Evolutionary conservation across 2,113 vertebrate genomes (phyloP).

Genomic region (Menura novaehollandiae): DNA sequence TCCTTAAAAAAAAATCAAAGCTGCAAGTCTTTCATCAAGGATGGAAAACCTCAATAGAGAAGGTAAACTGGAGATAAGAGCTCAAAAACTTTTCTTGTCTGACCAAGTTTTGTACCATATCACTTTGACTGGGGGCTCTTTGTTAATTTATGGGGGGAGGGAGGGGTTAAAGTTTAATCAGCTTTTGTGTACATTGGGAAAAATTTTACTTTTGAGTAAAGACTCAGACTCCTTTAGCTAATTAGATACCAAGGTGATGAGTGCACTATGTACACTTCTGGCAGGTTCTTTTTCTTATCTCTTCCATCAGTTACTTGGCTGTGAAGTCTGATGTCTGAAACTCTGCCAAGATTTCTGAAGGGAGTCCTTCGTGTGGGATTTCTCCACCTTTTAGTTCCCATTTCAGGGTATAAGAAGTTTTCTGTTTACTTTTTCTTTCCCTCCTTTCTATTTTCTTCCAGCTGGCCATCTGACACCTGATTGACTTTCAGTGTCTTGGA

Average conservation of each 20-base stretch:
- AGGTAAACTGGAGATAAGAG: not conserved
- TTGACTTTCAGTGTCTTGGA: not conserved
- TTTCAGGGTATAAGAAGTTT: not conserved
- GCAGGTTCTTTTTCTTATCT: not conserved
- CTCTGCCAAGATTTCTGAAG: conserved; percentile 1
- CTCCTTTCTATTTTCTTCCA: not conserved
- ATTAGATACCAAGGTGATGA: not conserved
- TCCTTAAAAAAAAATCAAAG: not conserved
- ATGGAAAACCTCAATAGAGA: not conserved
- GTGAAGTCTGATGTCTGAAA: not conserved
- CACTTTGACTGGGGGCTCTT: not conserved
- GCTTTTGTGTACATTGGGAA: not conserved
- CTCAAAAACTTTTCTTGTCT: not conserved
- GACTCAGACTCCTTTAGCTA: not conserved
- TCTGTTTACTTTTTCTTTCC: not conserved
- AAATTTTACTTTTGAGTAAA: not conserved
- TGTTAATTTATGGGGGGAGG: not conserved
- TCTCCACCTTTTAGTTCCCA: not conserved
- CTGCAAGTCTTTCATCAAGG: not conserved
- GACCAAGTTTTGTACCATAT: not conserved
- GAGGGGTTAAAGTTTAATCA: not conserved
- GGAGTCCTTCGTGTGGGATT: not conserved
- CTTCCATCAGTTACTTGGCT: not conserved
- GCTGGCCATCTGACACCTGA: not conserved
- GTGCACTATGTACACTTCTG: not conserved